Conservation (phyloP, 2,797 vertebrate species). For the Spinus olivaceus region DNA sequence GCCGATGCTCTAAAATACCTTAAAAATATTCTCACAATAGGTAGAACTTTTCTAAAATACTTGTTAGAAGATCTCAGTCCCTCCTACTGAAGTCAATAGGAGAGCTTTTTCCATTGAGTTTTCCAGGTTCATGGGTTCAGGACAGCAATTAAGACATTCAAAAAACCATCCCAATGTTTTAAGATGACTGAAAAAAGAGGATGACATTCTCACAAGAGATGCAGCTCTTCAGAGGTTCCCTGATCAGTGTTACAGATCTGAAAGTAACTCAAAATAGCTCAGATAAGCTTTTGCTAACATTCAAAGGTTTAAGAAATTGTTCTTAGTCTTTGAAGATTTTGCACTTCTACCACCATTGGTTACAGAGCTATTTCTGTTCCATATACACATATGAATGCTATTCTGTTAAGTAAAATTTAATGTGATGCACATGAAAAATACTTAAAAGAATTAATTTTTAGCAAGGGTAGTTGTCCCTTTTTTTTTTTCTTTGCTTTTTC, state of each 20-base stretch:
- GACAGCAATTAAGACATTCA: neutral
- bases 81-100: neutral
- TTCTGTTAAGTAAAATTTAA: slow-evolving; percentile 1
- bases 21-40: neutral
- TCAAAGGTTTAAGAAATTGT: neutral
- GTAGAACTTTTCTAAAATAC: neutral
- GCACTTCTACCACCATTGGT: neutral
- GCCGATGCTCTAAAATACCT: neutral
- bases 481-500: neutral
- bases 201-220: neutral
- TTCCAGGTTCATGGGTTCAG: neutral
- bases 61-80: neutral
- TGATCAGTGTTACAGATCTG: neutral
- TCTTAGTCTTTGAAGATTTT: slow-evolving; percentile 6
- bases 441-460: neutral
- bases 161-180: neutral
- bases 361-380: neutral
- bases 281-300: neutral
- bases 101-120: neutral
- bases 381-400: neutral
- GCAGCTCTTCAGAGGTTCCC: neutral
- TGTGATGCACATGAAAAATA: slow-evolving; percentile 5
- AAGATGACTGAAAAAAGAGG: neutral
- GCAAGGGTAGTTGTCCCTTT: neutral
- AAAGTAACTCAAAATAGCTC: neutral